Conservation (phyloP, 2,888 invertebrate genomes). For the Pilophorus perplexus region DNA sequence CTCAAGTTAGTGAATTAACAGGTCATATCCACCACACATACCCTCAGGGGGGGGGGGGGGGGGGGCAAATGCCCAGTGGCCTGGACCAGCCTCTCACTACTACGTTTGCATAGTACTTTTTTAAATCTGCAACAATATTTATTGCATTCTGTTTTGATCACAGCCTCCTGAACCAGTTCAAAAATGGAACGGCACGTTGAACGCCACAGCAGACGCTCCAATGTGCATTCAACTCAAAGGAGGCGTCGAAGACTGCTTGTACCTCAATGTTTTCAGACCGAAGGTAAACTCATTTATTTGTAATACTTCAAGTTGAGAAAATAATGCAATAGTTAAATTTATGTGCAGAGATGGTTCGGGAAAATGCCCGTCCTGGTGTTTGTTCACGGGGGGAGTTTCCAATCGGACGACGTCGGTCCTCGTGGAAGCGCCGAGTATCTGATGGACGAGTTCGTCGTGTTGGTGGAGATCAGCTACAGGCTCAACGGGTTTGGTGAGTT, state of each 20-base stretch:
- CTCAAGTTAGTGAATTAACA: no score
- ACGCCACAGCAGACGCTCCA: neutral
- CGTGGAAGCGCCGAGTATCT: neutral
- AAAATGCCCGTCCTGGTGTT: neutral
- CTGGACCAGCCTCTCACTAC: no score
- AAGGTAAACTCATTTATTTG: no score
- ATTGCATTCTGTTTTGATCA: no score
- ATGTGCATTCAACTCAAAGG: neutral
- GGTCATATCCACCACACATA: no score
- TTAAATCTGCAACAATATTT: no score
- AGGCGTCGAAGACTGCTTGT: slow-evolving; percentile 9
- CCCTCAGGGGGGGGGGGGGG: no score
- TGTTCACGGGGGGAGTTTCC: neutral
- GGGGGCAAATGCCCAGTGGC: no score
- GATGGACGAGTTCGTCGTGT: neutral
- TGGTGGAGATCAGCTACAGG: neutral
- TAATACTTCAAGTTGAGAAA: no score
- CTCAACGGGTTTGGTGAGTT: slow-evolving; percentile 4
- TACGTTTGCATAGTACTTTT: no score
- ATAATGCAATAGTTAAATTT: neutral
- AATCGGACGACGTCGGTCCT: neutral
- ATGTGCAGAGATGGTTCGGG: neutral
- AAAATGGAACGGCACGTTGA: neutral
- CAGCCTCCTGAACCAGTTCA: slow-evolving; percentile 2
- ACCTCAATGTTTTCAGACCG: slow-evolving; percentile 24